phyloP scores from a whole-genome alignment of 2,797 vertebrate genomes.

The Pelobates cultripes region DNA sequence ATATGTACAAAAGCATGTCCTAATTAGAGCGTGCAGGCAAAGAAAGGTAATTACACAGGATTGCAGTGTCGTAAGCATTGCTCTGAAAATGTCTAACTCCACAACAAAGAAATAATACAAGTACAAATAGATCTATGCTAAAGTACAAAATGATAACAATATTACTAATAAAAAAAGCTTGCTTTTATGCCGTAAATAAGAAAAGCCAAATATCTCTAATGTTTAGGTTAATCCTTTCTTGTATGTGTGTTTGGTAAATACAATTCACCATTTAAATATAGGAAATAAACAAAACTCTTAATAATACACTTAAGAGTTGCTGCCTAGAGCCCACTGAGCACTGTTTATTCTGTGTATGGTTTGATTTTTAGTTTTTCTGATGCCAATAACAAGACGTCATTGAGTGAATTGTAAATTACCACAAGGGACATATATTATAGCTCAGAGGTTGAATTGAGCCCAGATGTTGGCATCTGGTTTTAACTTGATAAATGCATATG shows the following conservation, averaged over 20 bases:
- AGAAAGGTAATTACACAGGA: conserved; percentile 59
- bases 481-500: conserved; percentile 63
- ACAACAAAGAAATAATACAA: not conserved
- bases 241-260: conserved; percentile 58
- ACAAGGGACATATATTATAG: conserved; percentile 60
- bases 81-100: conserved; percentile 54
- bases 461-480: conserved; percentile 65
- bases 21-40: conserved; percentile 59
- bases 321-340: conserved; percentile 67
- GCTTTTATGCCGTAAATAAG: conserved; percentile 32
- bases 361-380: conserved; percentile 59
- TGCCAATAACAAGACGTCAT: conserved; percentile 77
- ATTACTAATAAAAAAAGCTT: conserved; percentile 1
- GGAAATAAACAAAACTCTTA: conserved; percentile 54
- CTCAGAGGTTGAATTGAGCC: conserved; percentile 65
- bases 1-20: conserved; percentile 60
- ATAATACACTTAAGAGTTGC: conserved; percentile 74
- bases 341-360: conserved; percentile 60
- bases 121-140: conserved; percentile 46
- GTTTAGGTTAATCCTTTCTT: conserved; percentile 40
- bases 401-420: conserved; percentile 71
- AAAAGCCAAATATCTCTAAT: conserved; percentile 33
- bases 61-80: conserved; percentile 50
- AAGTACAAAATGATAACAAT: conserved; percentile 28
- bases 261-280: conserved; percentile 59